Base-by-base conservation (phyloP, 2,113 vertebrate species). In the Aegithalos caudatus region DNA sequence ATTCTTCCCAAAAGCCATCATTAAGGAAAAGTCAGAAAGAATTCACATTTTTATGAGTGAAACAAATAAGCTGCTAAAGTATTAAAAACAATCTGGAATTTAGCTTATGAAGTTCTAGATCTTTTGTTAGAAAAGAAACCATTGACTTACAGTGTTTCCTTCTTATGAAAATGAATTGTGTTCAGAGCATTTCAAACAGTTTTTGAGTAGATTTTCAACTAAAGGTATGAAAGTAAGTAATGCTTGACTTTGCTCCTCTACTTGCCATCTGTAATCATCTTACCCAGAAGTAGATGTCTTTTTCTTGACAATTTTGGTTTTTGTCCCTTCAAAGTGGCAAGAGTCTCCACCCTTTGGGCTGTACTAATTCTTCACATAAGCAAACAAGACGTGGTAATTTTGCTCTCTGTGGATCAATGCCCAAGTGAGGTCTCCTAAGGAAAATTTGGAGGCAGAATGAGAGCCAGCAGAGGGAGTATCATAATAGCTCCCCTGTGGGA, bases 381-480 rank as follows among this genome's bases (percentile, higher is more conserved):
- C 48, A 62, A 70, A 50, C 48, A 56, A 70, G 79, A 62, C 35
- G 6, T 33, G 48, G 31, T 6, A 37, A 70, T 70, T 77, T 62
- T 70, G 22, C 19, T 70, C 27, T 62, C 71, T 21, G 56, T 44
- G 71, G 48, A 62, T 80, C 67, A 66, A 66, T 27, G 51, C 33
- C 60, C 74, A 86, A 83, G 37, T 4, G 35, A 95, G 79, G 62
- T 80, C 93, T 91, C 47, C 56, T 74, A 88, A 94, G 62, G 85
- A 86, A 95, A 86, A 58, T 74, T 1, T 62, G 48, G 85, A 93
- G 56, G 25, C 0, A 0, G 44, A 86, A 17, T 80, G 37, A 67
- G 72, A 94, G 65, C 53, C 92, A 93, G 94, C 80, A 96, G 92
- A 96, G 80, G 93, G 86, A 95, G n/a, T 81, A 91, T 93, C 77